Evolutionary conservation across 2,113 vertebrate genomes (phyloP).

Genomic region (Myocastor coypus): DNA sequence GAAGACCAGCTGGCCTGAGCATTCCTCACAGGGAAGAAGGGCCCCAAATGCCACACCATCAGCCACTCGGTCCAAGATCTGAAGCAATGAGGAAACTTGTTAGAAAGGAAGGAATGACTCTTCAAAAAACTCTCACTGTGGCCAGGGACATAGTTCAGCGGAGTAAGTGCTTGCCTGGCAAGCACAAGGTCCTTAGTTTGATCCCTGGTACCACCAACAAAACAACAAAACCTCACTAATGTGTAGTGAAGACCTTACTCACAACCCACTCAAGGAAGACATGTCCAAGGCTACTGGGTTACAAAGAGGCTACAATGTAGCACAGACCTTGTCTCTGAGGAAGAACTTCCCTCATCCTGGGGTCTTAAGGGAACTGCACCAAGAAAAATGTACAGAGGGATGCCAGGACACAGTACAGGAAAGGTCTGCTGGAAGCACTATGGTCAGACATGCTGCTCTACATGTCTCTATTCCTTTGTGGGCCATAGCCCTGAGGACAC

Average conservation of each 20-base stretch:
- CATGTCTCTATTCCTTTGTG: background rate
- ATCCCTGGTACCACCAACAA: too few species aligned
- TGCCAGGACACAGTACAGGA: background rate
- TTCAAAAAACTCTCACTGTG: too few species aligned
- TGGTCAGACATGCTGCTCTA: too few species aligned
- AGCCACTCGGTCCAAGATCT: slow-evolving; percentile 95
- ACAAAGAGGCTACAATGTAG: accelerated
- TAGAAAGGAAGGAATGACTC: background rate
- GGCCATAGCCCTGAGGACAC: background rate
- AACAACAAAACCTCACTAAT: too few species aligned
- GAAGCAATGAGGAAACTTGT: background rate
- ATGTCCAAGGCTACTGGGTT: background rate
- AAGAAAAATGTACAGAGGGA: too few species aligned
- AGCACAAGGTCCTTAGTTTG: too few species aligned
- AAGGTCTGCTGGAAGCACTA: background rate
- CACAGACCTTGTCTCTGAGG: background rate
- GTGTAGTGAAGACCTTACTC: background rate
- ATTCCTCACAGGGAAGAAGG: slow-evolving; percentile 92
- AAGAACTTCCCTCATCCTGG: background rate
- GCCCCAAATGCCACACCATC: slow-evolving; percentile 96
- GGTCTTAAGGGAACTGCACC: background rate
- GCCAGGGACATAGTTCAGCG: too few species aligned
- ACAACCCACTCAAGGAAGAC: too few species aligned
- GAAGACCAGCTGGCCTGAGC: slow-evolving; percentile 95
- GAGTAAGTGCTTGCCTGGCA: too few species aligned